Base-by-base conservation (phyloP, 1,140 invertebrate genomes). In the Leguminivora glycinivorella region DNA sequence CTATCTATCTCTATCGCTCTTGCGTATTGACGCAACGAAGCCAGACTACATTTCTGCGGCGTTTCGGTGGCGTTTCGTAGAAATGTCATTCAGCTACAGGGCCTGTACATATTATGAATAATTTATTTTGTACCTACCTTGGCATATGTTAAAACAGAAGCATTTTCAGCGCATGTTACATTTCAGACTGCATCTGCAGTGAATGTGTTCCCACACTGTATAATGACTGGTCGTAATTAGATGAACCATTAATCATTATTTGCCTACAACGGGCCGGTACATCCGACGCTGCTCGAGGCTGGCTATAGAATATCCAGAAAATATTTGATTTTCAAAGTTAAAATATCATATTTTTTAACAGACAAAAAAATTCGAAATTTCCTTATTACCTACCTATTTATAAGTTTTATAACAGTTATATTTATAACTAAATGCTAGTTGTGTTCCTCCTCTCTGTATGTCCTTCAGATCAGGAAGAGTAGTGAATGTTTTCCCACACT, bases 401-500 rank as follows among this genome's bases (percentile, higher is more conserved):
- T n/a, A n/a, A n/a, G n/a, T n/a, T n/a, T n/a, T n/a, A n/a, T n/a
- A n/a, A n/a, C n/a, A 34, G 7, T 34, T 34, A 34, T 34, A 10
- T 34, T 34, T 7, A 34, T 34, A 34, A 10, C 9, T 2, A n/a
- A n/a, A n/a, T n/a, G n/a, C n/a, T n/a, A n/a, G n/a, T n/a, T n/a
- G n/a, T n/a, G n/a, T n/a, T n/a, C n/a, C n/a, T n/a, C n/a, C 12
- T 34, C n/a, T 43, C 40, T n/a, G n/a, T 3, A 3, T 4, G 14
- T 40, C 5, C n/a, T 43, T n/a, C 14, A 14, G 40, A n/a, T 4
- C 14, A 40, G 14, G 9, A 12, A 43, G 40, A 4, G 4, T 14
- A 58, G 56, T 58, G 22, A 58, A 58, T 25, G 14, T 58, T 24
- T 58, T 58, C 56, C 25, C 56, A 58, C 56, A 58, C 56, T 29